phyloP scores from a whole-genome alignment of 2,797 vertebrate genomes.

The Phoebastria nigripes region DNA sequence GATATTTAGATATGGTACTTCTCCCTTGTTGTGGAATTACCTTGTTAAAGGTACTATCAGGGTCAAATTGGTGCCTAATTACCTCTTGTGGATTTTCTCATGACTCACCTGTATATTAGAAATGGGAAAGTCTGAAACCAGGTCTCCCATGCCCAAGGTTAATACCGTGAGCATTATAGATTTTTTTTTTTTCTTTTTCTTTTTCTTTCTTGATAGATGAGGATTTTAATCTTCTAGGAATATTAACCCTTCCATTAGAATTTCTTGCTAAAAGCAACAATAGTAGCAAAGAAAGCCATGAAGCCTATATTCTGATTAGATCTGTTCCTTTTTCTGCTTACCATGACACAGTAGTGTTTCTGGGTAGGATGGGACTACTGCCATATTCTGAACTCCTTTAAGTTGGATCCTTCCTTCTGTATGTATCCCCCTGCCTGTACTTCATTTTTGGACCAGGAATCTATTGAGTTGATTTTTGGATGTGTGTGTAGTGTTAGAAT shows the following conservation, averaged over 20 bases:
- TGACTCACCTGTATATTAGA: not conserved
- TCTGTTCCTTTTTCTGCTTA: not conserved
- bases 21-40: not conserved
- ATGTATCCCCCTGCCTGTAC: not conserved
- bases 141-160: not conserved
- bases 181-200: not conserved
- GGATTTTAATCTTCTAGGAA: not conserved
- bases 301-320: not conserved
- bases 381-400: not conserved
- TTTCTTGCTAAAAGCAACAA: not conserved
- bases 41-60: not conserved
- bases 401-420: not conserved
- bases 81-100: not conserved
- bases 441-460: not conserved
- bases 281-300: not conserved
- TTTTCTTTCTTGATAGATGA: not conserved
- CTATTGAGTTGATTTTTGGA: accelerated
- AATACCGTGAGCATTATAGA: not conserved
- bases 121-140: not conserved
- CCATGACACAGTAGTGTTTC: not conserved
- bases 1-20: not conserved
- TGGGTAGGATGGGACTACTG: not conserved
- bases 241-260: not conserved
- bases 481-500: not conserved
- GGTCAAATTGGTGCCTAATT: not conserved